Evolutionary conservation across 2,113 vertebrate species (phyloP), one percentile per base, ranked within the genome.

Genomic region (Labeo rohita): DNA sequence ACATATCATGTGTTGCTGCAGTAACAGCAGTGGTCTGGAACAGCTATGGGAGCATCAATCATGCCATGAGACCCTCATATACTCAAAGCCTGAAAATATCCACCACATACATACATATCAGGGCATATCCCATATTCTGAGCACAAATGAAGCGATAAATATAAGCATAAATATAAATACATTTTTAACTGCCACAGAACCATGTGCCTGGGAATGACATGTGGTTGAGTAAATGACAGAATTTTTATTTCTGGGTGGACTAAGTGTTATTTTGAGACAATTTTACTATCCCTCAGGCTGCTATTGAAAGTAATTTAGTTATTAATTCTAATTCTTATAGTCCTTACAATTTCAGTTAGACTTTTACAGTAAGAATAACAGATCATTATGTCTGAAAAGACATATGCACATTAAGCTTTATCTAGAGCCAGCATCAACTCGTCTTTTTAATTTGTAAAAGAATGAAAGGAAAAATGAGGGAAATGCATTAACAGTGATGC

Each of bases 1-100:
- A 18, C 83, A 76, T 47, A 84, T 76, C 72, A 73, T 43, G 39
- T n/a, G 34, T 63, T 61, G 54, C 68, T 75, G 16, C 36, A 34
- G 45, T 23, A n/a, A 43, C 49, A 13, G 36, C 34, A 59, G 16
- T 9, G 39, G 70, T 16, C 79, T 82, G 79, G 70, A 66, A 59
- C 39, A 47, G 54, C 70, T 21, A 73, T n/a, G 9, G 1, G 63
- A 74, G 21, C 21, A 83, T 70, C 16, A 9, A 16, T 70, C 12
- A 28, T 49, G 28, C 45, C 21, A 74, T 13, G 6, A 74, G 11
- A 79, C 34, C 28, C 16, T 56, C 28, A 56, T 54, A 56, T 10
- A 36, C 34, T 2, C 9, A 54, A 4, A 36, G 3, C 16, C 52
- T 21, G 8, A 7, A 36, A 11, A 43, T 59, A 59, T 61, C 8